Evolutionary conservation across 2,113 vertebrate species (phyloP).

Genomic region (Forbesichthys agassizii): DNA sequence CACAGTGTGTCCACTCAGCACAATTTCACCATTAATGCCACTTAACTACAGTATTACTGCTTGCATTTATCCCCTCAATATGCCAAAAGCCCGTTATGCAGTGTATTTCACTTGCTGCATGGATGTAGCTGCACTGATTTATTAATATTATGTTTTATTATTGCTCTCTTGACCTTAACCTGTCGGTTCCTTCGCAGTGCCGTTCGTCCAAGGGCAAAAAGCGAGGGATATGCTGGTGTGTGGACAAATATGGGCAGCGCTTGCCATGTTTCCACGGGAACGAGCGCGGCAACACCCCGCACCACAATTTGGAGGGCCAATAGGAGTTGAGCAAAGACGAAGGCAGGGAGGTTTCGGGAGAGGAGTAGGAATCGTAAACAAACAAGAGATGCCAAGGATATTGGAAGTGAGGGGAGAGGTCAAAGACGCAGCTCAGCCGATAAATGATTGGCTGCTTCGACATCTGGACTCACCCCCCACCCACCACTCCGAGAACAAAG

Average conservation of each 20-base stretch:
- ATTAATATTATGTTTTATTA: not conserved
- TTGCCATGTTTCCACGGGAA: slow-evolving; percentile 83
- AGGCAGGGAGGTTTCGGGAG: slow-evolving; percentile 44
- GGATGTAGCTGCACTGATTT: slow-evolving; percentile 16
- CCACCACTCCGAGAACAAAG: slow-evolving; percentile 43
- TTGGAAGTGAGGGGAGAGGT: slow-evolving; percentile 55
- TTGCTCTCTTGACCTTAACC: slow-evolving; percentile 45
- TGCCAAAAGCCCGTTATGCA: slow-evolving; percentile 47
- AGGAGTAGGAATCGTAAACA: slow-evolving; percentile 60
- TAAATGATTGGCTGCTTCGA: slow-evolving; percentile 66
- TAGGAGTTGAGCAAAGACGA: slow-evolving; percentile 65
- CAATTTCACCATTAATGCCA: slow-evolving; percentile 68
- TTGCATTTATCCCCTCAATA: slow-evolving; percentile 58
- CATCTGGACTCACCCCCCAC: slow-evolving; percentile 51
- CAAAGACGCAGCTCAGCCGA: slow-evolving; percentile 56
- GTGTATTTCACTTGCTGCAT: slow-evolving; percentile 42
- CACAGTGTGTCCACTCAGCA: slow-evolving; percentile 62
- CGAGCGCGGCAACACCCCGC: slow-evolving; percentile 82
- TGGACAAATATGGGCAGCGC: slow-evolving; percentile 92
- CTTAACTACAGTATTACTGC: slow-evolving; percentile 53
- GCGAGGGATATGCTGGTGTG: slow-evolving; percentile 94
- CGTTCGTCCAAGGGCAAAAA: slow-evolving; percentile 92
- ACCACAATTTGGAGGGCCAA: slow-evolving; percentile 85
- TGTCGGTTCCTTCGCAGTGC: slow-evolving; percentile 79
- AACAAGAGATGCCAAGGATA: slow-evolving; percentile 56